Percentiles rank a stretch among this genome's conserved stretches.
Conservation (phyloP, 2,113 vertebrate genomes). For the Podarcis cretensis region DNA sequence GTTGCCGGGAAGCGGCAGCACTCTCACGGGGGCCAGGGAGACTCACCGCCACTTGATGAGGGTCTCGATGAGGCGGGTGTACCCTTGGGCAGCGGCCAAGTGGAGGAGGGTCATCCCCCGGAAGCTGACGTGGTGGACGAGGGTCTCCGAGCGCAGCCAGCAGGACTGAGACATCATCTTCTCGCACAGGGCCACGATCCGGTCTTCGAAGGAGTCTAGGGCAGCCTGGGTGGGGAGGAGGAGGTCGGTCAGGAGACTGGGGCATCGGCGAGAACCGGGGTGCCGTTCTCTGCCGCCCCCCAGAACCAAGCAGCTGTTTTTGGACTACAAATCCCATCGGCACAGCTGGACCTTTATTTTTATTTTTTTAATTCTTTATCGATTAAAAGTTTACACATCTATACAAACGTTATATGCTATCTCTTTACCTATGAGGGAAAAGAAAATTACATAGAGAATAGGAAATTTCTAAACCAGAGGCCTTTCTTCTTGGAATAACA, state of each 20-base stretch:
- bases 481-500: too few species aligned
- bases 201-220: slow-evolving; percentile 84
- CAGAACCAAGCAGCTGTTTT: neutral
- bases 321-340: too few species aligned
- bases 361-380: too few species aligned
- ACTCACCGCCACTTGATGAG: slow-evolving; percentile 85
- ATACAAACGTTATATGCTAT: too few species aligned
- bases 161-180: slow-evolving; percentile 82
- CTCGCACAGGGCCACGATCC: slow-evolving; percentile 87
- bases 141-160: slow-evolving; percentile 73
- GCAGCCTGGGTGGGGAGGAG: slow-evolving; percentile 44
- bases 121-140: slow-evolving; percentile 82
- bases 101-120: slow-evolving; percentile 92
- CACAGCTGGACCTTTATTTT: too few species aligned
- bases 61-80: slow-evolving; percentile 87
- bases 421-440: too few species aligned
- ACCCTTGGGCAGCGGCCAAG: slow-evolving; percentile 90
- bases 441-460: too few species aligned
- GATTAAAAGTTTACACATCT: too few species aligned
- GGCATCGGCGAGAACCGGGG: too few species aligned
- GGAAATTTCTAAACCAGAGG: too few species aligned
- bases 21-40: neutral
- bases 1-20: neutral
- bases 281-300: neutral
- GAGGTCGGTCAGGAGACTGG: too few species aligned